These are phyloP conservation scores for Globicephala melas DNA, from an alignment of 2,113 vertebrate genomes.

Conservation along the genomic window DNA sequence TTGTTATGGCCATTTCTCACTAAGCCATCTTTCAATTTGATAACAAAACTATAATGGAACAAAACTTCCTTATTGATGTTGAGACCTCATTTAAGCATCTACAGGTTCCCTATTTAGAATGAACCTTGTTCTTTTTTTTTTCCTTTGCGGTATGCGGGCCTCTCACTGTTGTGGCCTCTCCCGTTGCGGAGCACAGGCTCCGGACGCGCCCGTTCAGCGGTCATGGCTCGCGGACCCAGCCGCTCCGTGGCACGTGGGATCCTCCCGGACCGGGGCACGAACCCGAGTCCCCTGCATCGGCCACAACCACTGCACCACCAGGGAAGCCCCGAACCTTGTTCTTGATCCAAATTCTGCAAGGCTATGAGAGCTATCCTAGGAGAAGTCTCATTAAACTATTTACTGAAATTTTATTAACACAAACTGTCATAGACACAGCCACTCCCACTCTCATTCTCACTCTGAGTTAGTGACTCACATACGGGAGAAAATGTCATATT, in stretches of 20 bases:
- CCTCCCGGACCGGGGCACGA: too few relatives aligned
- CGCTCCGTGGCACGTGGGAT: too few relatives aligned
- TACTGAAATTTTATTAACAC: constrained; percentile 34
- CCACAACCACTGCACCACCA: too few relatives aligned
- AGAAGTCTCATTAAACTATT: constrained; percentile 47
- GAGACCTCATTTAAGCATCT: constrained; percentile 72
- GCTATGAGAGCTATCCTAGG: constrained; percentile 40
- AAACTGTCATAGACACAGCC: not conserved
- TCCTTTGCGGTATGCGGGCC: too few relatives aligned
- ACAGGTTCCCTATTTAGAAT: constrained; percentile 61
- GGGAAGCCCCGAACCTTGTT: not conserved
- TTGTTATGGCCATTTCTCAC: constrained; percentile 70
- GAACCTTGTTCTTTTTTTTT: constrained; percentile 49
- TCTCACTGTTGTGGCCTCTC: too few relatives aligned
- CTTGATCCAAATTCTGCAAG: constrained; percentile 57
- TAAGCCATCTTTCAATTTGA: constrained; percentile 78
- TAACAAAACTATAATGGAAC: constrained; percentile 77
- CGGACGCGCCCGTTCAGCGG: too few relatives aligned
- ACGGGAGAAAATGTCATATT: not conserved
- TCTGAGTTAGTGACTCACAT: not conserved
- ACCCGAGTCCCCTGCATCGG: too few relatives aligned
- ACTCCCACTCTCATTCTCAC: not conserved
- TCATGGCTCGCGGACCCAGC: too few relatives aligned
- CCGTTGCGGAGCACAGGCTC: too few relatives aligned
- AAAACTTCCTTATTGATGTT: constrained; percentile 70